phyloP scores from a whole-genome alignment of 2,888 invertebrate species.

The Chirona hameri region DNA sequence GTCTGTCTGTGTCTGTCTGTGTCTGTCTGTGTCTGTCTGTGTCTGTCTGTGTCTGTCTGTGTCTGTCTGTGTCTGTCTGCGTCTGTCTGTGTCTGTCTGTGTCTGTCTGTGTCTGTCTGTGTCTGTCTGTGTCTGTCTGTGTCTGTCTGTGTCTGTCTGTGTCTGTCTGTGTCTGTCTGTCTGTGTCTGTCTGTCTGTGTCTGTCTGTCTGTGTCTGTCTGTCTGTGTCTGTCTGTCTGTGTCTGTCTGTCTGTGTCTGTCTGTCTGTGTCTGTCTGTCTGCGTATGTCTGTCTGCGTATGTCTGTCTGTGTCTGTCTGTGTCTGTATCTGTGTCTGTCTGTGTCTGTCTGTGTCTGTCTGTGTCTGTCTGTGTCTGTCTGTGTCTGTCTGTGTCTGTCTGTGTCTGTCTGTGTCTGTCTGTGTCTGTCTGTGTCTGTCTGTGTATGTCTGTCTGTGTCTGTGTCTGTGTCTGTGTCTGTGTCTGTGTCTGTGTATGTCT shows the following conservation, averaged over 20 bases:
- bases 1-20: slow-evolving; percentile 31
- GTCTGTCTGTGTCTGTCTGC: slow-evolving; percentile 30
- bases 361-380: neutral
- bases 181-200: neutral
- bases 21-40: neutral
- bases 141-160: neutral
- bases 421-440: neutral
- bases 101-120: slow-evolving; percentile 29
- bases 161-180: slow-evolving; percentile 32
- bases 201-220: neutral
- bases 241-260: neutral
- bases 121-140: slow-evolving; percentile 31
- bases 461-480: neutral
- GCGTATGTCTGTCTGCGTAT: too few species aligned
- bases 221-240: too few species aligned
- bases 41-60: slow-evolving; percentile 29
- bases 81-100: neutral
- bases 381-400: slow-evolving; percentile 29
- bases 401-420: slow-evolving; percentile 32
- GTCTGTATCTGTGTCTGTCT: slow-evolving; percentile 30
- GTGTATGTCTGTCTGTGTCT: slow-evolving; percentile 30
- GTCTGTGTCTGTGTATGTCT: neutral
- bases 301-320: neutral
- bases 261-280: neutral
- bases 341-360: slow-evolving; percentile 32